Evolutionary conservation across 2,888 invertebrate species (phyloP).

Genomic region (Lypha dubia): DNA sequence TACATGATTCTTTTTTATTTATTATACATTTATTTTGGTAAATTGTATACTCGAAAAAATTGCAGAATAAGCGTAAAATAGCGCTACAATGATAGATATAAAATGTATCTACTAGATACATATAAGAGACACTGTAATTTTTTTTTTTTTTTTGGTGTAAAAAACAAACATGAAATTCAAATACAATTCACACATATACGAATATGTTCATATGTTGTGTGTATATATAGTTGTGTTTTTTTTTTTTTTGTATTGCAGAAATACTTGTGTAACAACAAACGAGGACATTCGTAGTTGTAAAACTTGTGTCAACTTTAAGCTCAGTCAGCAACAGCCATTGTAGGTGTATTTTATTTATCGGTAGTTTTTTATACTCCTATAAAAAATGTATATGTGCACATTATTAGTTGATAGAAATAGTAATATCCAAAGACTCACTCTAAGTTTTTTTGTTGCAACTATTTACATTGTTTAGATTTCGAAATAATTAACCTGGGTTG

Average conservation of each 20-base stretch:
- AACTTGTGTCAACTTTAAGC: conserved; percentile 64
- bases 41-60: conserved; percentile 60
- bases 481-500: no score
- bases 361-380: conserved; percentile 10
- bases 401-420: conserved; percentile 3
- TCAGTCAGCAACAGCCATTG: conserved; percentile 54
- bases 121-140: conserved; percentile 59
- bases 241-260: conserved; percentile 10
- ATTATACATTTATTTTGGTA: conserved; percentile 57
- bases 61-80: conserved; percentile 66
- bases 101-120: conserved; percentile 58
- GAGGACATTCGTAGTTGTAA: conserved; percentile 68
- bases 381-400: not conserved
- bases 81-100: conserved; percentile 43
- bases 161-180: not conserved
- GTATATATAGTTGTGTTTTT: no score
- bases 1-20: no score
- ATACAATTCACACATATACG: not conserved
- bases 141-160: conserved; percentile 7
- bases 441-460: no score
- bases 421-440: not conserved
- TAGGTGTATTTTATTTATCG: conserved; percentile 39
- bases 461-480: no score
- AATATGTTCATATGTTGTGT: not conserved
- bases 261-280: conserved; percentile 71